These are phyloP conservation scores for Onthophagus sagittarius DNA, from an alignment of 2,888 invertebrate genomes.

Conservation along the genomic window DNA sequence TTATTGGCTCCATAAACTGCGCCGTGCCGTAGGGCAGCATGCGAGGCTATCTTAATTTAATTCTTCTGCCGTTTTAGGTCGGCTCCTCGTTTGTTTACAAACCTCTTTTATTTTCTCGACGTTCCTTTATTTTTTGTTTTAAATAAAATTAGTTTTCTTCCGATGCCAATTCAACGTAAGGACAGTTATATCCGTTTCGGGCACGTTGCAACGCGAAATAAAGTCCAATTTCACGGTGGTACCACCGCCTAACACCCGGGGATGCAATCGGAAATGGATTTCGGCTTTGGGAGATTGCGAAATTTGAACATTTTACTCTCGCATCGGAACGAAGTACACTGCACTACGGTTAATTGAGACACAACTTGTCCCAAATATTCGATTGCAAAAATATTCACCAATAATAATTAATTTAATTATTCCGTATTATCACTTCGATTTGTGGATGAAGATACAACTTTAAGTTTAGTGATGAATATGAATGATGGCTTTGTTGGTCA, in stretches of 20 bases:
- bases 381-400: no score
- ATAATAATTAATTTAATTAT: no score
- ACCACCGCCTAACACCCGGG: background rate
- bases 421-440: no score
- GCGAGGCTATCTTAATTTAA: background rate
- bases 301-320: background rate
- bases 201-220: background rate
- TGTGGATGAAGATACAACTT: no score
- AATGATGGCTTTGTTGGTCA: no score
- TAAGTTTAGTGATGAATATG: no score
- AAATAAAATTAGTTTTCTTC: background rate
- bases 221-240: background rate
- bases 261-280: background rate
- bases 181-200: background rate
- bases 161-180: background rate
- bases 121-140: background rate
- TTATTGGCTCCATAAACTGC: background rate
- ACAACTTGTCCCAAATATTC: no score
- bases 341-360: no score
- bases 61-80: background rate
- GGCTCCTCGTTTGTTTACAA: background rate
- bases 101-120: background rate
- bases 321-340: background rate
- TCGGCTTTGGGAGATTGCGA: background rate
- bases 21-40: background rate